A percentile compares a stretch with the other conserved stretches of the same genome.
phyloP scores from a whole-genome alignment of 2,888 invertebrate species.

The Dolichomitus sp. region DNA sequence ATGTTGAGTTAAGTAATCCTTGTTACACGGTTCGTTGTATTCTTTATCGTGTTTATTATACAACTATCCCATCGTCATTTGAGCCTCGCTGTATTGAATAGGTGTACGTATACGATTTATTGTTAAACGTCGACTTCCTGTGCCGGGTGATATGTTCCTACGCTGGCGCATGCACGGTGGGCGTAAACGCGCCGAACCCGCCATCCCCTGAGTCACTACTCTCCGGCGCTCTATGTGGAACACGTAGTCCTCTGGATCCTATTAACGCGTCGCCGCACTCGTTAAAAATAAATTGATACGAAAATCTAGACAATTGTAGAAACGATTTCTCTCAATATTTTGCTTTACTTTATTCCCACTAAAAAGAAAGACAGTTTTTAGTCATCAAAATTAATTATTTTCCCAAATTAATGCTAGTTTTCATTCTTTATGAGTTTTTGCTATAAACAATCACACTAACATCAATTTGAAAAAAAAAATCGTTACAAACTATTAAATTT shows the following conservation, averaged over 20 bases:
- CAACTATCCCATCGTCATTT: neutral
- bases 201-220: slow-evolving; percentile 55
- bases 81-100: neutral
- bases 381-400: neutral
- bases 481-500: too few relatives aligned
- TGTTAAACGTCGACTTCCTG: slow-evolving; percentile 43
- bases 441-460: too few relatives aligned
- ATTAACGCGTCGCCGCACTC: slow-evolving; percentile 43
- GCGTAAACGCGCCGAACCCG: slow-evolving; percentile 38
- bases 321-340: neutral
- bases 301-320: slow-evolving; percentile 12
- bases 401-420: too few relatives aligned
- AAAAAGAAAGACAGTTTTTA: neutral
- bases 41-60: slow-evolving; percentile 26
- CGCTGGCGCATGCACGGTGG: slow-evolving; percentile 44
- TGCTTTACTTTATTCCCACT: neutral
- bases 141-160: slow-evolving; percentile 43
- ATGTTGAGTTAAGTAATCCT: slow-evolving; percentile 26
- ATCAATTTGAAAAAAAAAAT: too few relatives aligned
- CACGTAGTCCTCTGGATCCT: slow-evolving; percentile 44
- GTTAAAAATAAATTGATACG: slow-evolving; percentile 24
- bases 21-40: slow-evolving; percentile 24
- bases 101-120: neutral
- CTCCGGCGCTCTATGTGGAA: slow-evolving; percentile 38
- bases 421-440: too few relatives aligned